Evolutionary conservation across 2,888 invertebrate species (phyloP).

Genomic region (Sarcophaga caerulescens): DNA sequence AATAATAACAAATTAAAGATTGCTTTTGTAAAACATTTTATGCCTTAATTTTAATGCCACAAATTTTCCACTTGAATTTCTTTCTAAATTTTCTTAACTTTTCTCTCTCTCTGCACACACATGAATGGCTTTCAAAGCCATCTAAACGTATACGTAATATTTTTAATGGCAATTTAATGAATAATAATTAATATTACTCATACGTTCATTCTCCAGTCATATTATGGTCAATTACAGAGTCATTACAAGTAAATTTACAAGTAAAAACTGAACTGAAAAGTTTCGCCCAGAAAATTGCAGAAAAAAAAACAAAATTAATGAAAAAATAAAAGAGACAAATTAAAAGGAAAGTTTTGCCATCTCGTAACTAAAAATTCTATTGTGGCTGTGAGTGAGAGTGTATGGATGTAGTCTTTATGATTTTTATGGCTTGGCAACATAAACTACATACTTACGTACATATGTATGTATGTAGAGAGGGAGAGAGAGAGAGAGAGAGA

Average conservation of each 20-base stretch:
- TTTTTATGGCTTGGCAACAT: background rate
- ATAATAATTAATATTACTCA: conserved; percentile 43
- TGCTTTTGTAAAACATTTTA: no score
- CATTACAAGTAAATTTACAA: conserved; percentile 34
- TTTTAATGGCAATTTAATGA: background rate
- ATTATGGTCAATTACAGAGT: conserved; percentile 29
- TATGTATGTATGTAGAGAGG: background rate
- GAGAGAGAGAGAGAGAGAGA: no score
- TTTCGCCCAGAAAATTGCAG: conserved; percentile 3
- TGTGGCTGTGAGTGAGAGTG: background rate
- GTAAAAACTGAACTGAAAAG: background rate
- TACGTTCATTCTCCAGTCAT: background rate
- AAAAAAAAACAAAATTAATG: background rate
- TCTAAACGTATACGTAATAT: conserved; percentile 7
- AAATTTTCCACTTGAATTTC: no score
- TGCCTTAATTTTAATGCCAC: no score
- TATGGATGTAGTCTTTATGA: background rate
- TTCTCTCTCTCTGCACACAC: background rate
- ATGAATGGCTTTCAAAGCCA: background rate
- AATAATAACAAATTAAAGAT: no score
- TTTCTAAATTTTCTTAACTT: background rate
- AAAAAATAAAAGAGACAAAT: background rate
- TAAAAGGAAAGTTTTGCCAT: conserved; percentile 8
- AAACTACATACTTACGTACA: no score
- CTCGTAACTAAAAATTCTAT: background rate